Base-by-base conservation (phyloP, 2,797 vertebrate genomes). In the Lophius americanus region DNA sequence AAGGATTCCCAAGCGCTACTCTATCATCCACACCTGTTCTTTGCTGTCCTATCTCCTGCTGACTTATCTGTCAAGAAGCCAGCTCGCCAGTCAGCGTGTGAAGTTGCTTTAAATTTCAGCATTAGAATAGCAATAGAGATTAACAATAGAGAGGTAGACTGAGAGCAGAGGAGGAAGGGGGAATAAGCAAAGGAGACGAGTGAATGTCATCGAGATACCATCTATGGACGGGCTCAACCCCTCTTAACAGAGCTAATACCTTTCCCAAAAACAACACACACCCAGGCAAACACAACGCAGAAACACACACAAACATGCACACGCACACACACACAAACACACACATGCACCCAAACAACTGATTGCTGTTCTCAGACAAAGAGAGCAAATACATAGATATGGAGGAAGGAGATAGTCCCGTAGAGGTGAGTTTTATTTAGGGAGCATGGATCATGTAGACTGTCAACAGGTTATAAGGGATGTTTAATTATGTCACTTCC, bases 111-210 rank as follows among this genome's bases (percentile, higher is more conserved):
- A 91, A 92, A 92, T 92, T 90, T 88, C 90, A 91, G 82, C 70
- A 90, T 91, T 89, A 90, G 86, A 91, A 90, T 91, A 85, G 89
- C 68, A 91, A 86, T 80, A 78, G 79, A 89, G 90, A 89, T 90
- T 82, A 89, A 90, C 35, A 72, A 86, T 74, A 51, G 67, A 12
- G 75, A 69, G 81, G 87, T 84, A 84, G 74, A 13, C 23, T 23
- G 75, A 62, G 70, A 43, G 13, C 54, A 76, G 73, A 62, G 47
- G 51, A 59, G 9, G 55, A 60, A 6, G 64, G 53, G 72, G 42
- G 60, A 14, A 59, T 56, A 61, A 47, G 68, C 64, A 37, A 65
- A 38, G 68, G 76, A 79, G 81, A 65, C 68, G 76, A 79, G 83
- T 83, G 83, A 89, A 83, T 85, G 83, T 82, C 75, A 83, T 66